These are phyloP conservation scores for Cheirogaleus medius DNA, from an alignment of 2,113 vertebrate genomes.

Conservation along the genomic window DNA sequence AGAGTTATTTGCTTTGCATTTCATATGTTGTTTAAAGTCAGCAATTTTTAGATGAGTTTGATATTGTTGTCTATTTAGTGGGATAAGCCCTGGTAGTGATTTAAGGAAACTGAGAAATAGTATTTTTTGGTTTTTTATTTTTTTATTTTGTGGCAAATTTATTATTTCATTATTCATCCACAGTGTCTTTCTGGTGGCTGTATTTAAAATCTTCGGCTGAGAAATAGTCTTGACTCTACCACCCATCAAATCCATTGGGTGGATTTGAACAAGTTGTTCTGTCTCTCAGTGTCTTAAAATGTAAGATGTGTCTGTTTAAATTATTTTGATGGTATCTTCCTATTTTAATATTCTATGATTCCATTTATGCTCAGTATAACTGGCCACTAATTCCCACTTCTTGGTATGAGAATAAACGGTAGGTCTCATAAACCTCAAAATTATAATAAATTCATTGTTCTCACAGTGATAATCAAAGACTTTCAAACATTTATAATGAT, in stretches of 20 bases:
- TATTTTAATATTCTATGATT: background rate
- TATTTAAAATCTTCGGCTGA: background rate
- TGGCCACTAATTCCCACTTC: background rate
- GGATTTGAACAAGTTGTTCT: background rate
- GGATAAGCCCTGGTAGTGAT: background rate
- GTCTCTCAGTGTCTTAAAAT: background rate
- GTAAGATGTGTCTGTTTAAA: background rate
- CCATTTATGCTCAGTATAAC: background rate
- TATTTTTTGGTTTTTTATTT: too few species aligned
- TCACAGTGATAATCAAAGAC: background rate
- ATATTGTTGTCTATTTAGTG: background rate
- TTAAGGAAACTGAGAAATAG: background rate
- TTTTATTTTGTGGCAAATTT: too few species aligned
- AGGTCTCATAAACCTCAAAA: background rate
- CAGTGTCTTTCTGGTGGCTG: too few species aligned
- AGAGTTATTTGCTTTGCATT: background rate
- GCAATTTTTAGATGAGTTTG: background rate
- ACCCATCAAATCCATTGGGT: background rate
- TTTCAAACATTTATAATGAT: background rate
- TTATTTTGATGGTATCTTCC: background rate
- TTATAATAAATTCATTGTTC: background rate
- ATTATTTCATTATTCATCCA: too few species aligned
- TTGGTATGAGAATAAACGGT: background rate
- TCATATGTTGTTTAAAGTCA: background rate
- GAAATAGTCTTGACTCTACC: background rate